Conservation (phyloP, 2,113 vertebrate genomes). For the Aspiorhynchus laticeps region DNA sequence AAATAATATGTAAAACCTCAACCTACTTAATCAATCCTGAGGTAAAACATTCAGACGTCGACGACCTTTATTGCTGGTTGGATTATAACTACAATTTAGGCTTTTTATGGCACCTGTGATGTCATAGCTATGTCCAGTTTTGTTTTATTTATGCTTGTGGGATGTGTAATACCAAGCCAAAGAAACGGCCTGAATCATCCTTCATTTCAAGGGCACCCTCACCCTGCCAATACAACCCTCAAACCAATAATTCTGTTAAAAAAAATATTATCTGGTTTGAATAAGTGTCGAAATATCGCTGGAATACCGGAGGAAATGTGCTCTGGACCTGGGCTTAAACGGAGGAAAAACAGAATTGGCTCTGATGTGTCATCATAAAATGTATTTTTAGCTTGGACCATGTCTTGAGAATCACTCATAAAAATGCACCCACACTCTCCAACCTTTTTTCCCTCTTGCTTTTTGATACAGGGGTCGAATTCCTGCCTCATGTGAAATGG, state of each 20-base stretch:
- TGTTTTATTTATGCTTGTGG: slow-evolving; percentile 54
- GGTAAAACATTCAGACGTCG: slow-evolving; percentile 21
- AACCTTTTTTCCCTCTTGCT: slow-evolving; percentile 38
- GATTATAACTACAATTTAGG: slow-evolving; percentile 27
- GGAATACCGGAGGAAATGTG: slow-evolving; percentile 68
- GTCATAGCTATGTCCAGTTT: slow-evolving; percentile 36
- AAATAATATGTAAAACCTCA: slow-evolving; percentile 39
- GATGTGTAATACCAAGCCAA: slow-evolving; percentile 64
- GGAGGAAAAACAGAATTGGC: slow-evolving; percentile 66
- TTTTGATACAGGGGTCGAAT: slow-evolving; percentile 55
- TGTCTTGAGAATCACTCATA: slow-evolving; percentile 63
- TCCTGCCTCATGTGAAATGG: slow-evolving; percentile 62
- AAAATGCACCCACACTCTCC: slow-evolving; percentile 52
- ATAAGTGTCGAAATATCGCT: slow-evolving; percentile 73
- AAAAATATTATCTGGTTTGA: slow-evolving; percentile 68
- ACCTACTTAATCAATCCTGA: slow-evolving; percentile 14
- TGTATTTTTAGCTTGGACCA: slow-evolving; percentile 74
- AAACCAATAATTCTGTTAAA: slow-evolving; percentile 60
- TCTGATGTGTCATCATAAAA: slow-evolving; percentile 66
- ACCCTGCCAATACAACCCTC: slow-evolving; percentile 65
- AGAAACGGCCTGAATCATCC: slow-evolving; percentile 65
- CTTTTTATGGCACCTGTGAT: slow-evolving; percentile 34
- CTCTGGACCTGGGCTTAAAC: slow-evolving; percentile 65
- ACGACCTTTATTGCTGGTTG: neutral
- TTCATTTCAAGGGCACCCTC: slow-evolving; percentile 48